These are phyloP conservation scores for Gobio occitaniae DNA, from an alignment of 2,797 vertebrate genomes.

Conservation along the genomic window DNA sequence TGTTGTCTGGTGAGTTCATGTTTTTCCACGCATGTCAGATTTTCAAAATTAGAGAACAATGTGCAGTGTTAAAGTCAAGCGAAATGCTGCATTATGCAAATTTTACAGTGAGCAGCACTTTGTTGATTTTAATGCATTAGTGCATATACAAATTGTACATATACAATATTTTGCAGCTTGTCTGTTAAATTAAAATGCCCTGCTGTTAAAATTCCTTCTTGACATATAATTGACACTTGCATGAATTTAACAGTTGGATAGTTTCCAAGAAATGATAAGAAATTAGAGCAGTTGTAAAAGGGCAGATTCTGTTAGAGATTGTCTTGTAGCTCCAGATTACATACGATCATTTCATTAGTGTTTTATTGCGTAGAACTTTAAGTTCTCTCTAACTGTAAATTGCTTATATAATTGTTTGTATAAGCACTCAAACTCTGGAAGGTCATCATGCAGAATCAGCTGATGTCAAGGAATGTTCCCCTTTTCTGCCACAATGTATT, in stretches of 20 bases:
- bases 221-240: neutral
- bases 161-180: neutral
- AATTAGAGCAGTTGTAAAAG: constrained; percentile 3
- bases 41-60: neutral
- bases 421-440: neutral
- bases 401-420: neutral
- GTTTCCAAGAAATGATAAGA: constrained; percentile 2
- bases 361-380: neutral
- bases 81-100: neutral
- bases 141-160: neutral
- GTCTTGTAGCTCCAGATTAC: neutral
- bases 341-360: neutral
- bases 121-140: neutral
- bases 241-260: neutral
- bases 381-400: neutral
- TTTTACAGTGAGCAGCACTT: neutral
- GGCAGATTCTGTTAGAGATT: neutral
- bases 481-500: neutral
- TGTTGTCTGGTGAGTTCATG: neutral
- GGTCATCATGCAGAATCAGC: neutral
- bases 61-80: neutral
- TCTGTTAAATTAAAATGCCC: neutral
- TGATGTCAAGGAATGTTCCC: neutral
- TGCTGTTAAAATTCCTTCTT: neutral
- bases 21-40: neutral